Conservation (phyloP, 92 coral and sea anemone genomes). For the Palythoa caribaeorum region DNA sequence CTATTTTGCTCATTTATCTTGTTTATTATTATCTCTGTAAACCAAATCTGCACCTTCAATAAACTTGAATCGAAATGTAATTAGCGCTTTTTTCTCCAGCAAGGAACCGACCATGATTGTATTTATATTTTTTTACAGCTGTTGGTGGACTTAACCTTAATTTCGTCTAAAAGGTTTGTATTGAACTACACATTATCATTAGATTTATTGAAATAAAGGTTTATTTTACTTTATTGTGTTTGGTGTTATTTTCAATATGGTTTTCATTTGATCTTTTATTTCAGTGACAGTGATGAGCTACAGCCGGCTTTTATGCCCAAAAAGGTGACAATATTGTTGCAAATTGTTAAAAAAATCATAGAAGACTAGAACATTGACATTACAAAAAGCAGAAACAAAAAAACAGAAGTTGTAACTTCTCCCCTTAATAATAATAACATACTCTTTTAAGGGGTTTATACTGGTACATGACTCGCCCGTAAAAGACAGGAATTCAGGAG, state of each 20-base stretch:
- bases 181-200: conserved; percentile 13
- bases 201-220: conserved; percentile 9
- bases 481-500: conserved; percentile 1
- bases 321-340: conserved; percentile 8
- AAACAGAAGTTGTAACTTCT: conserved; percentile 10
- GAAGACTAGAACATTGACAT: conserved; percentile 9
- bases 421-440: conserved; percentile 5
- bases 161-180: conserved; percentile 12
- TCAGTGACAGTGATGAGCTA: conserved; percentile 16
- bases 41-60: conserved; percentile 12
- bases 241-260: conserved; percentile 10
- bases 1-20: conserved; percentile 10
- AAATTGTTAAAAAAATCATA: conserved; percentile 7
- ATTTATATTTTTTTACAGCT: background rate
- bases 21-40: conserved; percentile 4
- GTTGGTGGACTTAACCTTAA: conserved; percentile 4
- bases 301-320: conserved; percentile 18
- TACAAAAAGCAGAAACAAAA: conserved; percentile 9
- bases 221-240: conserved; percentile 7
- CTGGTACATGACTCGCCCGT: conserved; percentile 15
- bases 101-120: conserved; percentile 2
- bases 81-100: conserved; percentile 9
- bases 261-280: conserved; percentile 5
- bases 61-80: conserved; percentile 7
- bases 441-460: conserved; percentile 6